Evolutionary conservation across 2,797 vertebrate genomes (phyloP).

Genomic region (Oreochromis grahami): DNA sequence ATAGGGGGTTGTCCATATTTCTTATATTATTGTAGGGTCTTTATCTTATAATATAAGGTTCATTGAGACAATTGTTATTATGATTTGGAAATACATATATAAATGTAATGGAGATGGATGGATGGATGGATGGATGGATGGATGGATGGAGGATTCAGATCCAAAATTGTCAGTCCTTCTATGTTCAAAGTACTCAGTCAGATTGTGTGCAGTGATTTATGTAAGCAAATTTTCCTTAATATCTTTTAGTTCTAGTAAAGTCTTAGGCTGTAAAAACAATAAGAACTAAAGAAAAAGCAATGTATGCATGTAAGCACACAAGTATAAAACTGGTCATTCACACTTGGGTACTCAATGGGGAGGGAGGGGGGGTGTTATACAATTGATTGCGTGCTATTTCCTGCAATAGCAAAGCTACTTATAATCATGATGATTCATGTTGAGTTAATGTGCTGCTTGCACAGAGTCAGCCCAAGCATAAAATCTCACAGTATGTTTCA

Average conservation of each 20-base stretch:
- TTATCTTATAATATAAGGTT: neutral
- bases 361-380: neutral
- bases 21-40: neutral
- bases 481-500: neutral
- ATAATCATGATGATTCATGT: slow-evolving; percentile 12
- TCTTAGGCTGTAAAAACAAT: neutral
- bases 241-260: neutral
- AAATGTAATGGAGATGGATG: neutral
- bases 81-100: neutral
- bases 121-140: neutral
- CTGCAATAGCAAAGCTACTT: slow-evolving; percentile 7
- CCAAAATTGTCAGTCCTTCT: neutral
- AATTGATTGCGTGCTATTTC: neutral
- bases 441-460: neutral
- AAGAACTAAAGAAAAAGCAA: neutral
- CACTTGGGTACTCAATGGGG: neutral
- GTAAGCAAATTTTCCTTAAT: neutral
- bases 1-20: neutral
- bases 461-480: slow-evolving; percentile 3
- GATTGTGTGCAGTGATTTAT: neutral
- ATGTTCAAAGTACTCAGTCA: neutral
- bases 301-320: neutral
- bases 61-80: neutral
- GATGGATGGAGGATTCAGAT: neutral
- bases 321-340: neutral